phyloP scores from a whole-genome alignment of 1,140 invertebrate genomes.

The Caerostris darwini region DNA sequence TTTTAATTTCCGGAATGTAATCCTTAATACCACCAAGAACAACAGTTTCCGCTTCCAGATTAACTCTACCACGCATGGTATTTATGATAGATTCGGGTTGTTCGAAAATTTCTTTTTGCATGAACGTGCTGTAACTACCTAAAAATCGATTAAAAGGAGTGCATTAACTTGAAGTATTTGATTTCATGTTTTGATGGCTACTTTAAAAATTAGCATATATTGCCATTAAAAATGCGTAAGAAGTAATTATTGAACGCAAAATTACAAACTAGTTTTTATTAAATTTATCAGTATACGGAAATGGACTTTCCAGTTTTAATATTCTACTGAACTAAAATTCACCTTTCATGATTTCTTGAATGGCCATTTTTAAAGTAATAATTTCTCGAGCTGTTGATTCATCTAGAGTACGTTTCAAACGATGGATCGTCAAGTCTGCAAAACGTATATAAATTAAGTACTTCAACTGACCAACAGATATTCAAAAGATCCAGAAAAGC shows the following conservation, averaged over 20 bases:
- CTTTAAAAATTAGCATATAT: no score
- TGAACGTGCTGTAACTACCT: slow-evolving; percentile 98
- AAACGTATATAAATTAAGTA: not conserved
- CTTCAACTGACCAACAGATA: no score
- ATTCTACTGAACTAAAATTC: no score
- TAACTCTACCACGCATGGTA: slow-evolving; percentile 98
- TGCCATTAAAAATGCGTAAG: no score
- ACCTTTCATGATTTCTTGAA: slow-evolving; percentile 99
- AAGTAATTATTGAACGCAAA: no score
- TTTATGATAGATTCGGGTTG: slow-evolving; percentile 99
- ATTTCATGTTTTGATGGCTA: no score
- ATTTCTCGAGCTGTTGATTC: slow-evolving; percentile 95
- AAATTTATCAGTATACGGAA: no score
- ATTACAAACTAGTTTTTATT: no score
- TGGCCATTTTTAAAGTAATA: slow-evolving; percentile 97
- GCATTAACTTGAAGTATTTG: no score
- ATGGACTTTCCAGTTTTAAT: no score
- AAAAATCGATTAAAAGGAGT: not conserved
- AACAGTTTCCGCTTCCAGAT: slow-evolving; percentile 89
- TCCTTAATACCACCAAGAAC: slow-evolving; percentile 96
- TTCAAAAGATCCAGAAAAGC: not conserved
- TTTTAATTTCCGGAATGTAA: slow-evolving; percentile 97
- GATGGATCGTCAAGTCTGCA: slow-evolving; percentile 93
- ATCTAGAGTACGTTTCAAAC: slow-evolving; percentile 90
- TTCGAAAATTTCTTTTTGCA: slow-evolving; percentile 99